These are phyloP conservation scores for Cyprinodon tularosa DNA, from an alignment of 2,113 vertebrate species.

Conservation along the genomic window DNA sequence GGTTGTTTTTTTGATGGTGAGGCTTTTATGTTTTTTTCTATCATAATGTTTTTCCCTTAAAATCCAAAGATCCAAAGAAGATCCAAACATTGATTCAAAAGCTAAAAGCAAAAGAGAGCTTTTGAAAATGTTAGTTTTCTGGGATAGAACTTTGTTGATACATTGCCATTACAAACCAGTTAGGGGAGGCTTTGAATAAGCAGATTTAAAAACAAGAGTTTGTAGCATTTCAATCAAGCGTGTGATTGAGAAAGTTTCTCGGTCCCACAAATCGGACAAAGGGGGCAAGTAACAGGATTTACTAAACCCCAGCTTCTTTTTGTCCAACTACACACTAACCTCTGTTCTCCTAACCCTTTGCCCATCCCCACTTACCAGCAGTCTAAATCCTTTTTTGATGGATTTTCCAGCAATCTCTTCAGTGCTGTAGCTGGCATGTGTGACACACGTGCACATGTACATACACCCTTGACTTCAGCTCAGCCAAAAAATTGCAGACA, in stretches of 20 bases:
- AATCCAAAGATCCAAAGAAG: not conserved
- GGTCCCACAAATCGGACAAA: conserved; percentile 48
- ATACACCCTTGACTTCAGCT: conserved; percentile 14
- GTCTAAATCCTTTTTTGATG: conserved; percentile 81
- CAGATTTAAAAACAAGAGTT: conserved; percentile 8
- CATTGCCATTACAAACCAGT: not conserved
- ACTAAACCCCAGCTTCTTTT: conserved; percentile 44
- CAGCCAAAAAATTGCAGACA: conserved; percentile 12
- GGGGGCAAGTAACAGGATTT: conserved; percentile 70
- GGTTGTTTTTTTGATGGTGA: conserved; percentile 18
- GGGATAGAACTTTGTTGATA: conserved; percentile 9
- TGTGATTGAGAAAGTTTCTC: conserved; percentile 59
- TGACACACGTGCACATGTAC: conserved; percentile 13
- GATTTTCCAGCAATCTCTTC: conserved; percentile 66
- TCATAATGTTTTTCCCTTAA: conserved; percentile 14
- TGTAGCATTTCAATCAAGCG: conserved; percentile 28
- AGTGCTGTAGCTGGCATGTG: conserved; percentile 40
- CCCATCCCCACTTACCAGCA: conserved; percentile 56
- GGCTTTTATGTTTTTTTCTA: conserved; percentile 30
- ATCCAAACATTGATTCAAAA: conserved; percentile 9
- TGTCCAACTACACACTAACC: conserved; percentile 63
- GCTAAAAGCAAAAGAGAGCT: not conserved
- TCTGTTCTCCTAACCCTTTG: conserved; percentile 47
- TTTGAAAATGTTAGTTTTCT: conserved; percentile 1
- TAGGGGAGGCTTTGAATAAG: not conserved